Evolutionary conservation across 1,140 invertebrate genomes (phyloP).

Genomic region (Leucophenga varia): DNA sequence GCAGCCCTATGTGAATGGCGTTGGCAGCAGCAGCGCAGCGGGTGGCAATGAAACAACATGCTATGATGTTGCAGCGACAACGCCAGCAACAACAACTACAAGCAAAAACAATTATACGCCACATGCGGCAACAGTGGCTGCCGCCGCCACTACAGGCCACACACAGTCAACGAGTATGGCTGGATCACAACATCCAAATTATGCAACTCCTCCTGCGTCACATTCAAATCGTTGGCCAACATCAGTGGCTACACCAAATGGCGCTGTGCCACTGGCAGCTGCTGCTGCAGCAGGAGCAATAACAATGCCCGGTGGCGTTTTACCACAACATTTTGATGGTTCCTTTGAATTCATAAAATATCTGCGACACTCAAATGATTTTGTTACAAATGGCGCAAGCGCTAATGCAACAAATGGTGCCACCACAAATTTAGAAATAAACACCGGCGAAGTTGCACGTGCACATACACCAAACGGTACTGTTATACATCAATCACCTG

Average conservation of each 20-base stretch:
- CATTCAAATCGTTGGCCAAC: conserved; percentile 42
- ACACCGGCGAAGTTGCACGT: neutral
- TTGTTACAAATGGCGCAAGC: conserved; percentile 21
- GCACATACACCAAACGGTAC: conserved; percentile 5
- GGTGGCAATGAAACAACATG: conserved; percentile 10
- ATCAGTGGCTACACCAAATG: conserved; percentile 38
- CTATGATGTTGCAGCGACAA: conserved; percentile 14
- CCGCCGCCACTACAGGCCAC: conserved; percentile 4
- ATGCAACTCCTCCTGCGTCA: conserved; percentile 10
- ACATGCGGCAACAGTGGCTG: conserved; percentile 11
- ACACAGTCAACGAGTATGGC: neutral
- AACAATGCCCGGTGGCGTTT: conserved; percentile 13
- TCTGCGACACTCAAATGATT: conserved; percentile 49
- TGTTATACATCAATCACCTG: conserved; percentile 8
- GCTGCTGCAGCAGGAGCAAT: conserved; percentile 2
- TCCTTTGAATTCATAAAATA: conserved; percentile 55
- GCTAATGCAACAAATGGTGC: conserved; percentile 2
- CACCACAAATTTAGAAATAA: too few relatives aligned
- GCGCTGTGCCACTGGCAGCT: conserved; percentile 19
- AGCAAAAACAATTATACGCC: conserved; percentile 7
- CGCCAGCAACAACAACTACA: conserved; percentile 8
- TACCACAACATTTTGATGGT: conserved; percentile 51
- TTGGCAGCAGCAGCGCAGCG: conserved; percentile 13
- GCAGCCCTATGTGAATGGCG: conserved; percentile 13
- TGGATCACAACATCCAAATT: neutral